A percentile compares a stretch with the other conserved stretches of the same genome.
Evolutionary conservation across 2,888 invertebrate genomes (phyloP).

Genomic region (Idaea aversata): DNA sequence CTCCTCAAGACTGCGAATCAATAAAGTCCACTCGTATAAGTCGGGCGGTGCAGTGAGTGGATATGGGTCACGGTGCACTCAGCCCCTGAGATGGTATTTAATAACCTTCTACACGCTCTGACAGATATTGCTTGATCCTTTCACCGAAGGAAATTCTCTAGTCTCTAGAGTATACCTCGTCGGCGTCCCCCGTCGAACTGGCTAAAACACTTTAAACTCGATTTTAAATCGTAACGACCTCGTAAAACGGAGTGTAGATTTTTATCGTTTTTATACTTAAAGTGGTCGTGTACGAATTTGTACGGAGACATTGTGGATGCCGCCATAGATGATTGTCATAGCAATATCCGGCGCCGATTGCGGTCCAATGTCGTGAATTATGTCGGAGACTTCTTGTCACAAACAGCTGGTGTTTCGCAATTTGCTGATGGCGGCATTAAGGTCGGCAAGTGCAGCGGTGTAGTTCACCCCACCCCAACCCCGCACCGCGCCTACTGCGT

Average conservation of each 20-base stretch:
- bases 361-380: slow-evolving; percentile 65
- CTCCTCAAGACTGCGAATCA: slow-evolving; percentile 81
- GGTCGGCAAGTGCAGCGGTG: slow-evolving; percentile 69
- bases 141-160: slow-evolving; percentile 37
- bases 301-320: slow-evolving; percentile 16
- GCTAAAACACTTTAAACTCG: slow-evolving; percentile 42
- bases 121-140: slow-evolving; percentile 65
- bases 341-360: slow-evolving; percentile 54
- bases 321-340: slow-evolving; percentile 45
- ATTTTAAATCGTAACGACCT: slow-evolving; percentile 42
- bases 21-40: slow-evolving; percentile 79
- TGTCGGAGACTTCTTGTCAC: slow-evolving; percentile 71
- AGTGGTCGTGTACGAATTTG: slow-evolving; percentile 24
- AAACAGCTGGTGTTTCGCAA: slow-evolving; percentile 74
- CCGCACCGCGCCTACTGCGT: slow-evolving; percentile 28
- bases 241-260: slow-evolving; percentile 35
- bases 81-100: slow-evolving; percentile 66
- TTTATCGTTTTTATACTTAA: slow-evolving; percentile 29
- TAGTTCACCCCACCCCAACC: slow-evolving; percentile 36
- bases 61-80: slow-evolving; percentile 78
- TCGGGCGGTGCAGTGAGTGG: slow-evolving; percentile 70
- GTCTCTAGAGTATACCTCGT: slow-evolving; percentile 36
- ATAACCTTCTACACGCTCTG: slow-evolving; percentile 61
- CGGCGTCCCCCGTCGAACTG: slow-evolving; percentile 31
- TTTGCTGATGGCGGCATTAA: slow-evolving; percentile 77